Percentiles rank a stretch among this genome's conserved stretches.
Evolutionary conservation across 2,888 invertebrate species (phyloP).

Genomic region (Noctua fimbriata): DNA sequence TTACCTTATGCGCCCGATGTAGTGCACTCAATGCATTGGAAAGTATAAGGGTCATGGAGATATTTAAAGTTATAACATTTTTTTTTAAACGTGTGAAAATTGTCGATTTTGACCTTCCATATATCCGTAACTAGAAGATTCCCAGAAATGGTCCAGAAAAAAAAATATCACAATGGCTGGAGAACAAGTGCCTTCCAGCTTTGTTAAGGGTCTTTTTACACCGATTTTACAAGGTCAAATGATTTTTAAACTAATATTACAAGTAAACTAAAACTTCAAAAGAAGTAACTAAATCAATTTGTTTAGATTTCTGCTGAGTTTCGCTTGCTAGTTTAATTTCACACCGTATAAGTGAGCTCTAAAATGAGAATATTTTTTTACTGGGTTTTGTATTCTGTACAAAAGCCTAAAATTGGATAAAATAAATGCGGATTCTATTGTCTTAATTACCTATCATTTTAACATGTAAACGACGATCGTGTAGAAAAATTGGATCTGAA

Average conservation of each 20-base stretch:
- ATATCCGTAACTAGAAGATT: no score
- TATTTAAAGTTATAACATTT: no score
- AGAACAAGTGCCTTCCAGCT: no score
- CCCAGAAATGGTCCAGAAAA: neutral
- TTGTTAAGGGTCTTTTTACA: neutral
- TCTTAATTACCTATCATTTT: neutral
- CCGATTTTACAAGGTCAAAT: neutral
- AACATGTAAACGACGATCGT: neutral
- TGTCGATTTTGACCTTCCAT: no score
- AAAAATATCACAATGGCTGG: neutral
- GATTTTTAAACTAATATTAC: neutral
- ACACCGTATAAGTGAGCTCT: neutral
- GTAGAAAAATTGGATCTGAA: neutral
- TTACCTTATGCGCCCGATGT: neutral
- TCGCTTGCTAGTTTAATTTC: neutral
- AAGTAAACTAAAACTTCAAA: neutral
- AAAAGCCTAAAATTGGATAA: neutral
- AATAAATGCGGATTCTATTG: neutral
- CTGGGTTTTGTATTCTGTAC: neutral
- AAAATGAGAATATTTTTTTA: neutral
- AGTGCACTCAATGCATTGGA: neutral
- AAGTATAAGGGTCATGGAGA: neutral
- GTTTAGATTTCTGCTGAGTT: neutral
- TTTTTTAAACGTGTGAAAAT: no score
- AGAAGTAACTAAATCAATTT: neutral